These are phyloP conservation scores for Lysandra bellargus DNA, from an alignment of 2,888 invertebrate species.

Conservation along the genomic window DNA sequence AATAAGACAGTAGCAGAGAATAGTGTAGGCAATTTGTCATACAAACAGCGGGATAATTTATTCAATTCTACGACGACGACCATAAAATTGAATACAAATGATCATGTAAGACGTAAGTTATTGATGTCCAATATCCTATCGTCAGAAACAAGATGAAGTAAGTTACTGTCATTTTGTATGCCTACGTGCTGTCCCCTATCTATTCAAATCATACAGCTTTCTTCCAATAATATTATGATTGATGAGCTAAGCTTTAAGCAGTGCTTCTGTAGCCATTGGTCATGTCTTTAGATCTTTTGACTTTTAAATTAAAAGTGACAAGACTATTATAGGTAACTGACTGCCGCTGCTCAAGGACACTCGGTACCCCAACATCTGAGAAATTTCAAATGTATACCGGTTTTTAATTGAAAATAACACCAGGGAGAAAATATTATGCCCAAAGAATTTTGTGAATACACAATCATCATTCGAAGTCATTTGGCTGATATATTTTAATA, in stretches of 20 bases:
- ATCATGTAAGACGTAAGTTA: constrained; percentile 13
- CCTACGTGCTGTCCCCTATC: neutral
- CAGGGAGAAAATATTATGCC: neutral
- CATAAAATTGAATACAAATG: constrained; percentile 22
- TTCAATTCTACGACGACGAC: neutral
- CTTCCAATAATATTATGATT: neutral
- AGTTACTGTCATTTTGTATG: neutral
- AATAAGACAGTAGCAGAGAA: neutral
- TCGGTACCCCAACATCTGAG: neutral
- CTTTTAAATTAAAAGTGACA: neutral
- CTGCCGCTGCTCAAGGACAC: neutral
- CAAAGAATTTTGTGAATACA: neutral
- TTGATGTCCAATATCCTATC: neutral
- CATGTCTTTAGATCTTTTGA: neutral
- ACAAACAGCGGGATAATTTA: neutral
- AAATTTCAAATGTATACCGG: neutral
- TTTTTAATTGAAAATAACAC: neutral
- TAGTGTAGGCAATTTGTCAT: neutral
- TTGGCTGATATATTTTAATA: neutral
- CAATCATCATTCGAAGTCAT: neutral
- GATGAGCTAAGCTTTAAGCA: neutral
- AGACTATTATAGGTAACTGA: neutral
- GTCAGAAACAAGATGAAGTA: neutral
- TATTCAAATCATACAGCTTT: neutral
- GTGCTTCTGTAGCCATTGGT: neutral